Evolutionary conservation across 2,797 vertebrate species (phyloP).

Genomic region (Bovichtus diacanthus): DNA sequence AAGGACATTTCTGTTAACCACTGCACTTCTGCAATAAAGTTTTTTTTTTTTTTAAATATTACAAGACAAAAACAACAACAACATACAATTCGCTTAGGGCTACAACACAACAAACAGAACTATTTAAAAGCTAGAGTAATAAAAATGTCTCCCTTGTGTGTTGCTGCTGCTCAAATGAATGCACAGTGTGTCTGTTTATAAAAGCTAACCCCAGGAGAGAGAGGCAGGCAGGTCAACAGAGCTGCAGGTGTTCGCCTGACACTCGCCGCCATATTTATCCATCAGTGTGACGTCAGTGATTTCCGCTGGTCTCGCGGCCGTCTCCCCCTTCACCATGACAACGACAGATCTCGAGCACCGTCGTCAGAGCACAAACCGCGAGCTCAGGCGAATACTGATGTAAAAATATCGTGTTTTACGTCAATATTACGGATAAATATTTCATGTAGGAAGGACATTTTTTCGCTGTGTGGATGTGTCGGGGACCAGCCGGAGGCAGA

Average conservation of each 20-base stretch:
- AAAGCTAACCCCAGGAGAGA: background rate
- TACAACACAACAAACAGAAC: no score
- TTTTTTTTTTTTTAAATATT: no score
- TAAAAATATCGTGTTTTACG: background rate
- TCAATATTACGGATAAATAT: rapidly evolving
- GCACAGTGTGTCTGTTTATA: no score
- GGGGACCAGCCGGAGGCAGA: slow-evolving; percentile 46
- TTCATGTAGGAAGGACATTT: background rate
- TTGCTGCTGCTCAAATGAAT: background rate
- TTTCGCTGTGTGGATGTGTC: background rate
- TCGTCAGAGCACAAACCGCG: slow-evolving; percentile 15
- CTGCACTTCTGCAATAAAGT: no score
- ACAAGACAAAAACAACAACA: no score
- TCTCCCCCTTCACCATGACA: slow-evolving; percentile 72
- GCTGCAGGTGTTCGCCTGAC: slow-evolving; percentile 23
- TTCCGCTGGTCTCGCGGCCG: slow-evolving; percentile 25
- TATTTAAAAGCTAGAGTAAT: background rate
- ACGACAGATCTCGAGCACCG: slow-evolving; percentile 61
- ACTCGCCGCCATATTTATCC: slow-evolving; percentile 20
- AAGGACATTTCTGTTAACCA: no score
- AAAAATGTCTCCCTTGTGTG: background rate
- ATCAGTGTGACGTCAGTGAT: slow-evolving; percentile 67
- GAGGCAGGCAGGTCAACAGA: background rate
- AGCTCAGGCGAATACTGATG: background rate
- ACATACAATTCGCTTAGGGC: no score